These are phyloP conservation scores for Agonum fuliginosum DNA, from an alignment of 2,888 invertebrate species.

Conservation along the genomic window DNA sequence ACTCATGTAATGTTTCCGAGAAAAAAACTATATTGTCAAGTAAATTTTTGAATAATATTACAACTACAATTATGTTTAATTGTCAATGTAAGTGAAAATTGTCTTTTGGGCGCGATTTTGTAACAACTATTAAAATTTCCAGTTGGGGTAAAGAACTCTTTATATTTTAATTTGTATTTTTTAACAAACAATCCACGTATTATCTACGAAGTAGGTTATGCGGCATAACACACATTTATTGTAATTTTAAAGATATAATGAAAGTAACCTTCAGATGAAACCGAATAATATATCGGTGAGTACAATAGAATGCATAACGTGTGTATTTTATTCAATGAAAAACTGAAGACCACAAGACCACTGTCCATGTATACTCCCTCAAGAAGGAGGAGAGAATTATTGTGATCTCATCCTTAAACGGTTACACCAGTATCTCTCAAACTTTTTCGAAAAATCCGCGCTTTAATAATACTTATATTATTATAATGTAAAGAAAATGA, in stretches of 20 bases:
- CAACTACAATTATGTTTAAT: background rate
- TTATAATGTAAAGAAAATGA: too few species aligned
- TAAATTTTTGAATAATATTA: background rate
- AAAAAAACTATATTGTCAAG: background rate
- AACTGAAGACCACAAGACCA: slow-evolving; percentile 15
- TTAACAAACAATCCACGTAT: slow-evolving; percentile 24
- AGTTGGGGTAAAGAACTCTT: slow-evolving; percentile 23
- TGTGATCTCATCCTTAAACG: slow-evolving; percentile 44
- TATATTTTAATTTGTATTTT: slow-evolving; percentile 44
- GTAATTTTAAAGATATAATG: slow-evolving; percentile 45
- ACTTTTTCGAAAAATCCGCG: background rate
- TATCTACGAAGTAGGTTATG: slow-evolving; percentile 40
- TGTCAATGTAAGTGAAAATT: background rate
- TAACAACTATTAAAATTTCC: background rate
- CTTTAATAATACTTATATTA: too few species aligned
- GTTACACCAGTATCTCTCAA: background rate
- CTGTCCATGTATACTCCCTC: slow-evolving; percentile 26
- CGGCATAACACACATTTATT: slow-evolving; percentile 39
- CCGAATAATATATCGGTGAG: slow-evolving; percentile 51
- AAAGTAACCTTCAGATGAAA: slow-evolving; percentile 44
- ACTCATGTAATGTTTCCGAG: background rate
- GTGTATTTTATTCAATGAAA: slow-evolving; percentile 44
- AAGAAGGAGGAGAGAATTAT: background rate
- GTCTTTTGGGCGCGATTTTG: background rate
- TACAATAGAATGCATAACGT: slow-evolving; percentile 52